Percentiles rank a stretch among this genome's conserved stretches.
These are phyloP conservation scores for Coccyzus lansbergi DNA, from an alignment of 2,797 vertebrate genomes.

Conservation along the genomic window DNA sequence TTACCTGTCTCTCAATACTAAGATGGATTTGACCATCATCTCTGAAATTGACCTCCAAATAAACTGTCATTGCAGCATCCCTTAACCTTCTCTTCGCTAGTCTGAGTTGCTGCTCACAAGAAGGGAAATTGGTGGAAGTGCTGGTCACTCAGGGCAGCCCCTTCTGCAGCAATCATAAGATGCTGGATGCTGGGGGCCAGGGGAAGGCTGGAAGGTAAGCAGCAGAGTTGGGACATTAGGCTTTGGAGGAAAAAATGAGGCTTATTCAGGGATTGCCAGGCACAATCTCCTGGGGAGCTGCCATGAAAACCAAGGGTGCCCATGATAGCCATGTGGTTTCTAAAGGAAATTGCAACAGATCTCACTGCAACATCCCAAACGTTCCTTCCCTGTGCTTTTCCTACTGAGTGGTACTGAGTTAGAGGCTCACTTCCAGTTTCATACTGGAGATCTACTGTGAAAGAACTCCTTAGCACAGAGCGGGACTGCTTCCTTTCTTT, in stretches of 20 bases:
- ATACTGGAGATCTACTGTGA: not conserved
- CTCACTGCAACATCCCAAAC: not conserved
- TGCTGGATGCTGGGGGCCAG: not conserved
- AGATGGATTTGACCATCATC: not conserved
- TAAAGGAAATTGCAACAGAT: not conserved
- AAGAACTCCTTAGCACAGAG: not conserved
- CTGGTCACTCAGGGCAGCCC: not conserved
- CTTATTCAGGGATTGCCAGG: not conserved
- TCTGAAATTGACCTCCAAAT: not conserved
- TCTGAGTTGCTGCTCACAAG: not conserved
- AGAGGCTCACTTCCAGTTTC: not conserved
- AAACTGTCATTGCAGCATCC: not conserved
- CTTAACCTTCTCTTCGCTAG: not conserved
- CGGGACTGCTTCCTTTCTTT: not conserved
- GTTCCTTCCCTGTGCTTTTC: not conserved
- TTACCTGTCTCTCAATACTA: too few relatives aligned
- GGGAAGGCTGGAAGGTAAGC: not conserved
- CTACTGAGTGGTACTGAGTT: not conserved
- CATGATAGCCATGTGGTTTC: not conserved
- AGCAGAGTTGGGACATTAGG: not conserved
- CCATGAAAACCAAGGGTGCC: not conserved
- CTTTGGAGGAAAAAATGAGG: not conserved
- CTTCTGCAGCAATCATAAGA: not conserved
- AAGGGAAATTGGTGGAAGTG: not conserved
- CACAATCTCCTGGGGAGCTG: not conserved